Percentiles rank a stretch among this genome's conserved stretches.
These are phyloP conservation scores for Hyposoter dolosus DNA, from an alignment of 2,888 invertebrate genomes.

Conservation along the genomic window DNA sequence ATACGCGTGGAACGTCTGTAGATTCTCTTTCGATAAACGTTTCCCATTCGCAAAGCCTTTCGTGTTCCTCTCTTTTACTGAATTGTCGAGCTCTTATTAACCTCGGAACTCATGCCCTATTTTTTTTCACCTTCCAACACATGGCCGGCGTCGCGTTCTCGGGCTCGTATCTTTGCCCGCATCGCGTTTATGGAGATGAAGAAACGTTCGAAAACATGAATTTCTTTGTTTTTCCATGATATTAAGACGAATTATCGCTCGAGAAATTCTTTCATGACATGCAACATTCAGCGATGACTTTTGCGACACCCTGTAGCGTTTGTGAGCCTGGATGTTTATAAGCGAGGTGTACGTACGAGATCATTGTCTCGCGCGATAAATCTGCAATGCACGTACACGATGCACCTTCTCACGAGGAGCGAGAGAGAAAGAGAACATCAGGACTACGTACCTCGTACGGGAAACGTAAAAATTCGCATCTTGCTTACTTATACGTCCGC, in stretches of 20 bases:
- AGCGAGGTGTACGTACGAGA: constrained; percentile 59
- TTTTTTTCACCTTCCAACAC: too few species aligned
- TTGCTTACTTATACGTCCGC: constrained; percentile 56
- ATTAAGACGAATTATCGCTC: too few species aligned
- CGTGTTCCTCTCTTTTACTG: neutral
- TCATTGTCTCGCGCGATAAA: constrained; percentile 74
- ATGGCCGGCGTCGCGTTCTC: too few species aligned
- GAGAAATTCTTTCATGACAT: neutral
- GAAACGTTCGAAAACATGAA: too few species aligned
- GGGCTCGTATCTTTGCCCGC: too few species aligned
- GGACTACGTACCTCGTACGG: constrained; percentile 55
- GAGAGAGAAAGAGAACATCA: constrained; percentile 10
- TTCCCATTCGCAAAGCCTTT: neutral
- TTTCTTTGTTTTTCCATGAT: too few species aligned
- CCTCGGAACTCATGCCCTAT: too few species aligned
- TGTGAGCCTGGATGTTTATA: constrained; percentile 29
- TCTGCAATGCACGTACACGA: constrained; percentile 73
- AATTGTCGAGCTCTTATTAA: too few species aligned
- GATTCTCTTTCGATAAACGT: neutral
- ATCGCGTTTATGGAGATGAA: too few species aligned
- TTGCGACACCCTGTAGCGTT: constrained; percentile 52
- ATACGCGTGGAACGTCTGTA: neutral
- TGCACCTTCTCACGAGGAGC: constrained; percentile 76
- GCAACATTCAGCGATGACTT: neutral
- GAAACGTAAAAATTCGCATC: constrained; percentile 75